Conservation (phyloP, 2,888 invertebrate species). For the Chorisops tibialis region DNA sequence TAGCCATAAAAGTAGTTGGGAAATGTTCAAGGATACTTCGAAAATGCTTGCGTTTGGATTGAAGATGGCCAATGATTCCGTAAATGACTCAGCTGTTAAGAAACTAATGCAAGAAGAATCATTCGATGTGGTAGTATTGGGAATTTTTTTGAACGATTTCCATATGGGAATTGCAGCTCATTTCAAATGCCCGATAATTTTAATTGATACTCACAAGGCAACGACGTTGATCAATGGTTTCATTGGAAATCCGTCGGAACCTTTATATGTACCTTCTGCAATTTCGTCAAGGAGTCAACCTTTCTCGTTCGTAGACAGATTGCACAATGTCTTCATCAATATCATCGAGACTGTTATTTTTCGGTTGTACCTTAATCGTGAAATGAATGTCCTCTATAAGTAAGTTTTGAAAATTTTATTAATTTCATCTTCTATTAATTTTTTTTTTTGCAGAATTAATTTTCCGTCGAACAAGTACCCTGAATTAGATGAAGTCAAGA, state of each 20-base stretch:
- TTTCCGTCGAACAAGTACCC: conserved; percentile 41
- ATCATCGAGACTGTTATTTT: neutral
- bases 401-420: neutral
- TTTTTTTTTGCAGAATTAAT: conserved; percentile 35
- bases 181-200: conserved; percentile 42
- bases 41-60: too few relatives aligned
- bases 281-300: conserved; percentile 20
- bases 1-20: too few relatives aligned
- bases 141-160: conserved; percentile 44
- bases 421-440: neutral
- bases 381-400: neutral
- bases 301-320: neutral
- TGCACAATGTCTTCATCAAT: neutral
- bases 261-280: conserved; percentile 39
- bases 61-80: neutral
- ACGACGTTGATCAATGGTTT: conserved; percentile 39
- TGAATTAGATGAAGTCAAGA: conserved; percentile 37
- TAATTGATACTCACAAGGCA: conserved; percentile 41
- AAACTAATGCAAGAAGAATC: conserved; percentile 34
- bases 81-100: conserved; percentile 34
- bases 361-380: neutral
- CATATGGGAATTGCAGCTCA: conserved; percentile 46
- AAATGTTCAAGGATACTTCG: too few relatives aligned
- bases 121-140: conserved; percentile 46
- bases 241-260: conserved; percentile 43